Percentiles rank a stretch among this genome's conserved stretches.
Evolutionary conservation across 1,140 invertebrate genomes (phyloP).

Genomic region (Thaumetopoea pityocampa): DNA sequence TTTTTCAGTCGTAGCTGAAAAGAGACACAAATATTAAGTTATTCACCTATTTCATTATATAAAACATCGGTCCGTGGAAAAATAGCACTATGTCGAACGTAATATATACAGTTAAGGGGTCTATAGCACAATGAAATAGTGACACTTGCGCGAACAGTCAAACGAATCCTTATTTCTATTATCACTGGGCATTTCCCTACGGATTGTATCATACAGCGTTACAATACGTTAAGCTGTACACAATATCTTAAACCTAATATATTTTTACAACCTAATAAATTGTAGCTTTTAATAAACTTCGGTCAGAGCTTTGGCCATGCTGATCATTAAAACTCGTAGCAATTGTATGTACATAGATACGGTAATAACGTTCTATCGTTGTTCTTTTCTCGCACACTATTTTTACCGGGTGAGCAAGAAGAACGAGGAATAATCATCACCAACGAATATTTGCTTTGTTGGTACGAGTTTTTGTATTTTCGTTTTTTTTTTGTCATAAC

Average conservation of each 20-base stretch:
- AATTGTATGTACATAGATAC: conserved; percentile 27
- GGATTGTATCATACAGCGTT: conserved; percentile 48
- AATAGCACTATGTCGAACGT: conserved; percentile 48
- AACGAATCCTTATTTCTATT: conserved; percentile 66
- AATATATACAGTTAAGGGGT: conserved; percentile 46
- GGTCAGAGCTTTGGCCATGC: conserved; percentile 69
- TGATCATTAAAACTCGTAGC: conserved; percentile 34
- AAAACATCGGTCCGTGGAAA: conserved; percentile 57
- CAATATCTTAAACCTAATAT: conserved; percentile 48
- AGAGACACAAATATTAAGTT: conserved; percentile 33
- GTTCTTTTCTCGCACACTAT: conserved; percentile 5
- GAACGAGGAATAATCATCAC: no score
- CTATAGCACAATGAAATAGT: conserved; percentile 52
- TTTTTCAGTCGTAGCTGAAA: conserved; percentile 60
- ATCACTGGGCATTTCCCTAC: conserved; percentile 68
- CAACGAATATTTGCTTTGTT: no score
- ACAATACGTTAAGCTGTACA: no score
- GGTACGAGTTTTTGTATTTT: no score
- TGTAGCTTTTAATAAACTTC: conserved; percentile 60
- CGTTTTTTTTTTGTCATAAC: no score
- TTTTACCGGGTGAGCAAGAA: conserved; percentile 1
- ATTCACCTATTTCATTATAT: conserved; percentile 42
- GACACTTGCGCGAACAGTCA: conserved; percentile 46
- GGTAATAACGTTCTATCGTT: conserved; percentile 14
- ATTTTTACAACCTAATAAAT: conserved; percentile 61